Base-by-base conservation (phyloP, 2,113 vertebrate species). In the Diphyllodes magnificus region DNA sequence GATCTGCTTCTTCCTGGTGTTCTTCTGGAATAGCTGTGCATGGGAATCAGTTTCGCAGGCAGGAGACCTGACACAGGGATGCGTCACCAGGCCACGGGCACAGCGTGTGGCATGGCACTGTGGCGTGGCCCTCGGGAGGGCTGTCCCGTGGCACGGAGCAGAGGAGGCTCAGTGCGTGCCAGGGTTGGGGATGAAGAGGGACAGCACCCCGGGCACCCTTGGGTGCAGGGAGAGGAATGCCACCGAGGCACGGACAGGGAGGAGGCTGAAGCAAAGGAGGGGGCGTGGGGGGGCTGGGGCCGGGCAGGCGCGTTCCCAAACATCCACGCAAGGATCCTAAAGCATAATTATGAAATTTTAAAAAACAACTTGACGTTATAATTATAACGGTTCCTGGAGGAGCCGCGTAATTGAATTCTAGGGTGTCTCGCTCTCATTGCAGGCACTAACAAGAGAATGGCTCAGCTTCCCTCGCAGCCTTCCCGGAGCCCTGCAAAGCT, bases 281-380 rank as follows among this genome's bases (percentile, higher is more conserved):
- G 65, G 6, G 13, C 4, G 4, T 1, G 2, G 9, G 4, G 16
- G 33, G 63, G 16, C 40, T 8, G 1, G 44, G 64, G 59, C 53
- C 1, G 2, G 93, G 93, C 63, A 54, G 79, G 30, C 33, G 0
- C 25, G 0, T 65, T 95, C 95, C 95, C 86, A 69, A 90, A 90
- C 60, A 88, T 39, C 79, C 92, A 40, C 22, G 3, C 50, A 93
- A 93, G 91, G 92, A 90, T 93, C 91, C 94, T 97, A 93, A 95
- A 97, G 83, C 96, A 1, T 95, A 97, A 97, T 96, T 97, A 96
- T 92, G 96, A 86, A 93, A 94, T 94, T 97, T 97, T 96, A 96
- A 97, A 95, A 96, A 97, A 95, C 96, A 97, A 95, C 94, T 92
- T 95, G 93, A 95, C 85, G 68, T 95, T 95, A 94, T 95, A 95